Evolutionary conservation across 2,113 vertebrate genomes (phyloP), one percentile per base, ranked within the genome.

Genomic region (Callipepla squamata): DNA sequence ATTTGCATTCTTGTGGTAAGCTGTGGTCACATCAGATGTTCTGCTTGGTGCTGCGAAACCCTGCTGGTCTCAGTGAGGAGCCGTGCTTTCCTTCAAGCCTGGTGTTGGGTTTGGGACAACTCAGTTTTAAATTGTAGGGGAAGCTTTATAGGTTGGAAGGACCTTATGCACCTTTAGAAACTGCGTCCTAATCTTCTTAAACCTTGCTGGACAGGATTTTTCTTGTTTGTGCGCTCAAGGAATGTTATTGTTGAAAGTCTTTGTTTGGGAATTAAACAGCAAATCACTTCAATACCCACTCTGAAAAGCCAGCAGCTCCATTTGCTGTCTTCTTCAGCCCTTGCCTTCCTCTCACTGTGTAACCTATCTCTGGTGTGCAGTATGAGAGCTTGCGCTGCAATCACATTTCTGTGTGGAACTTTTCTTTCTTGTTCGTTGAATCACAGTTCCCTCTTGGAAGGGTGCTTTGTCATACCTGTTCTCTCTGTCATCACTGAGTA

Each of bases 181-280:
- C 83, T 57, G 19, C 20, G 5, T 55, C 11, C n/a, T 96, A 92
- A 94, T 94, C 93, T 87, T 85, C 78, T 93, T 94, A 92, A 78
- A 42, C 57, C 67, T 83, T 91, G 57, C 76, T 83, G 62, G 50
- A 36, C 45, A 62, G 80, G 68, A 66, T 90, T 93, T 96, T 90
- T 92, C 84, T 83, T 93, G 74, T 75, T 93, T 58, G 44, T 57
- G 62, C 4, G 1, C 65, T 30, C 57, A 61, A 80, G 51, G 85
- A 94, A 91, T 96, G 95, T 85, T 94, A 30, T 61, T 94, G 72
- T 91, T 93, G 65, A 70, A 94, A 83, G 58, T 45, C 87, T 45
- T 81, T 79, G 77, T 85, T 69, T 85, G 58, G 90, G 69, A 90
- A 89, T 88, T 86, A 78, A 90, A 85, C 59, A 81, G 36, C 7